Conservation (phyloP, 2,888 invertebrate species). For the Folsomia candida region DNA sequence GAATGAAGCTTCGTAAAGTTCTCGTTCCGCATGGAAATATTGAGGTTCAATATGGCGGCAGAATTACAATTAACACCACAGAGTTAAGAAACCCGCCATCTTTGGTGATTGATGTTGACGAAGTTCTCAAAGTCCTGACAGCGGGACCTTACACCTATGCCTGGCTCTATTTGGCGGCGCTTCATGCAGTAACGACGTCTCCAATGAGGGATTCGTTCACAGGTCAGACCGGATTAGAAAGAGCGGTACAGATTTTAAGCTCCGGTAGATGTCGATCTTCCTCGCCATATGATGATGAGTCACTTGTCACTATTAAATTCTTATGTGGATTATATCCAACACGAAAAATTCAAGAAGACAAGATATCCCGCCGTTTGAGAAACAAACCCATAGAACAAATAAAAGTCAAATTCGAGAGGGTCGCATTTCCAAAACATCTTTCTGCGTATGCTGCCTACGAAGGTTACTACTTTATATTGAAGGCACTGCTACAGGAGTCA, state of each 20-base stretch:
- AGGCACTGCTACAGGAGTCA: too few species aligned
- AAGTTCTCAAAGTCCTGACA: constrained; percentile 14
- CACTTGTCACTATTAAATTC: neutral
- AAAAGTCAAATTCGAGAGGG: neutral
- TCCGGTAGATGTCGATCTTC: constrained; percentile 33
- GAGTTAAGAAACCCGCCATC: constrained; percentile 16
- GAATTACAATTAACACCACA: neutral
- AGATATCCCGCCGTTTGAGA: too few species aligned
- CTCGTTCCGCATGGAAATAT: neutral
- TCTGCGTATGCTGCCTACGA: neutral
- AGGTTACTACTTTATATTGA: neutral
- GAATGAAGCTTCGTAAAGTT: neutral
- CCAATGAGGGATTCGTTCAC: constrained; percentile 32
- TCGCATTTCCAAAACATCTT: too few species aligned
- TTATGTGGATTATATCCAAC: neutral
- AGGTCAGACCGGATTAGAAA: constrained; percentile 31
- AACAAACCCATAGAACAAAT: neutral
- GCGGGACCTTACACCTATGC: constrained; percentile 16
- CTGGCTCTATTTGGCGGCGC: constrained; percentile 35
- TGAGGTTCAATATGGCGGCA: neutral
- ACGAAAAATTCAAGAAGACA: neutral
- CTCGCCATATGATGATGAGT: constrained; percentile 29
- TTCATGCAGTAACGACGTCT: constrained; percentile 32
- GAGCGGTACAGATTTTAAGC: constrained; percentile 30
- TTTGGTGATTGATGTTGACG: constrained; percentile 29